Conservation (phyloP, 1,140 invertebrate species). For the Tetramorium alpestre region DNA sequence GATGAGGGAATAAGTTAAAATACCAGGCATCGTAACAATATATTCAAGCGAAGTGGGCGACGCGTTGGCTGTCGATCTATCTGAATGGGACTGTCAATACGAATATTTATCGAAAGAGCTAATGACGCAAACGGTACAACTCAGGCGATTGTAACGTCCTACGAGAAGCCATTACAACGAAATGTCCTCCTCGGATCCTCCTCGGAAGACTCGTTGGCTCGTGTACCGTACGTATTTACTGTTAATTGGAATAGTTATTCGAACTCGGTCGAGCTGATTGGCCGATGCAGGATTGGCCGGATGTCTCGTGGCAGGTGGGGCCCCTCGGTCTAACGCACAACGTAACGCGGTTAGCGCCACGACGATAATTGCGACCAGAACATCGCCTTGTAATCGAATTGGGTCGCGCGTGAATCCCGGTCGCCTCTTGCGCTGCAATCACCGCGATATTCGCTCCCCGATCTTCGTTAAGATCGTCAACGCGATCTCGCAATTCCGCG, state of each 20-base stretch:
- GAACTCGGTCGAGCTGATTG: constrained; percentile 55
- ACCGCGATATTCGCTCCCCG: constrained; percentile 39
- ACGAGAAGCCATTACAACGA: background rate
- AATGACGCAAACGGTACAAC: constrained; percentile 23
- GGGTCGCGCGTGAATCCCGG: constrained; percentile 65
- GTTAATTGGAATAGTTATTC: constrained; percentile 74
- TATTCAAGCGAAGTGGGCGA: constrained; percentile 6
- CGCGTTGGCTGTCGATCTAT: constrained; percentile 16
- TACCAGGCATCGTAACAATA: background rate
- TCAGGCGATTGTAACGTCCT: constrained; percentile 1
- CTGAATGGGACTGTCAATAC: constrained; percentile 5
- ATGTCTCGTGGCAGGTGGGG: constrained; percentile 61
- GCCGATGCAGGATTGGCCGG: constrained; percentile 12
- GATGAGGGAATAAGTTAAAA: background rate
- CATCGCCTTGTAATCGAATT: constrained; percentile 73
- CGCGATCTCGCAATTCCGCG: background rate
- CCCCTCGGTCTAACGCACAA: constrained; percentile 40
- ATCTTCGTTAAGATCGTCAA: constrained; percentile 48
- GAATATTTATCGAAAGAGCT: background rate
- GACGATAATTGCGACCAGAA: constrained; percentile 70
- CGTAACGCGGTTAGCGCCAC: constrained; percentile 69
- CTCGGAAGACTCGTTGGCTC: background rate
- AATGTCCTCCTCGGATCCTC: background rate
- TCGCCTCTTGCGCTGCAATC: constrained; percentile 55
- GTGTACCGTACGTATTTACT: constrained; percentile 62